Evolutionary conservation across 2,888 invertebrate species (phyloP).

Genomic region (Harpalus rufipes): DNA sequence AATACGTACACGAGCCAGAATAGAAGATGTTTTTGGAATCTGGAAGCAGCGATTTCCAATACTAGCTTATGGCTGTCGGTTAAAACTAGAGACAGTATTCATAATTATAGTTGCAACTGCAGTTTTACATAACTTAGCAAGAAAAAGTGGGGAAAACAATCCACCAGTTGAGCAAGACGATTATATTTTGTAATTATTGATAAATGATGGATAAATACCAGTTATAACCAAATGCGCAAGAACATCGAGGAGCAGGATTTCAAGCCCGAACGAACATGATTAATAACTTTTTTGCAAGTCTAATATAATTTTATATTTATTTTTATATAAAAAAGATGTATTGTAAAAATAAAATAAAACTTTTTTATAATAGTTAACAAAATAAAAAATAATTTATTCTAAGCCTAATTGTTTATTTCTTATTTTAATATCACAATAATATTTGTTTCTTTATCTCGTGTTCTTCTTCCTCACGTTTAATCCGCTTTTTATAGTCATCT

Average conservation of each 20-base stretch:
- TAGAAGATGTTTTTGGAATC: slow-evolving; percentile 18
- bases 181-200: background rate
- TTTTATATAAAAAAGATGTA: no score
- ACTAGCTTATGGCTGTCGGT: slow-evolving; percentile 23
- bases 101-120: slow-evolving; percentile 20
- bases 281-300: background rate
- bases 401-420: no score
- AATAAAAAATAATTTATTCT: no score
- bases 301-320: background rate
- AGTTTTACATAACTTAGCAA: slow-evolving; percentile 25
- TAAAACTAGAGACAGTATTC: slow-evolving; percentile 17
- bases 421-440: no score
- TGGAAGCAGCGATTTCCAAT: slow-evolving; percentile 26
- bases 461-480: no score
- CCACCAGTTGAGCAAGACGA: background rate
- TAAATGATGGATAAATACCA: background rate
- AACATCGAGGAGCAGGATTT: background rate
- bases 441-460: no score
- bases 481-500: no score
- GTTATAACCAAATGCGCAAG: background rate
- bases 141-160: slow-evolving; percentile 10
- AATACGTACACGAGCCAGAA: slow-evolving; percentile 13
- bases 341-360: no score
- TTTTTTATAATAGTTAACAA: no score
- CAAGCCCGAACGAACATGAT: background rate